Evolutionary conservation across 2,113 vertebrate genomes (phyloP), one percentile per base, ranked within the genome.

Genomic region (Delphinus delphis): DNA sequence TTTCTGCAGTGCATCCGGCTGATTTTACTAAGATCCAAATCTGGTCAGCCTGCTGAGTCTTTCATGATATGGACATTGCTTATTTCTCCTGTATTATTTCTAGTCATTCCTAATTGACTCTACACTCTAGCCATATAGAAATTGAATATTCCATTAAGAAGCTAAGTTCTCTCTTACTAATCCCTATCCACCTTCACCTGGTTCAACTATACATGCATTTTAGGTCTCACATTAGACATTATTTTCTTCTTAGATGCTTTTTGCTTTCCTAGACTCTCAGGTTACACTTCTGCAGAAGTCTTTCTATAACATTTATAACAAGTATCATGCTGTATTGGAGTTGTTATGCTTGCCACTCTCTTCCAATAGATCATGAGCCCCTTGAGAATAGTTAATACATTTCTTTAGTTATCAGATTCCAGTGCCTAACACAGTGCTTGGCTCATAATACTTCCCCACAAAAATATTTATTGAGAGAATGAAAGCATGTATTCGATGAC

Each of bases 241-340:
- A 38, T 11, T n/a, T 76, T 58, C 63, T 79, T 93, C 38, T 79
- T 90, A 47, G 1, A 17, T 88, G 2, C 1, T 82, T 77, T 65
- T 25, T 68, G 14, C 79, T 38, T 9, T 76, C 23, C 21, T 18
- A 81, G 44, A 53, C 8, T 36, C 6, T 62, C n/a, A 8, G 14
- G 33, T 55, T 79, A 95, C 82, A 68, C 60, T 70, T 93, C 93
- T 58, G n/a, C 18, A 62, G 63, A 93, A 95, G 26, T 88, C 38
- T 82, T 8, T 65, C 26, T 71, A 50, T 44, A 47, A 36, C 4
- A 74, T 55, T 10, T 81, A 15, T 11, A 47, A 70, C 38, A 87
- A 62, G n/a, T 44, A 88, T 55, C n/a, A 88, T 9, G n/a, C 17
- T 83, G 8, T 44, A 71, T 58, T 55, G 0, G 28, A 71, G 41